Conservation (phyloP, 2,113 vertebrate genomes). For the Bufo gargarizans region DNA sequence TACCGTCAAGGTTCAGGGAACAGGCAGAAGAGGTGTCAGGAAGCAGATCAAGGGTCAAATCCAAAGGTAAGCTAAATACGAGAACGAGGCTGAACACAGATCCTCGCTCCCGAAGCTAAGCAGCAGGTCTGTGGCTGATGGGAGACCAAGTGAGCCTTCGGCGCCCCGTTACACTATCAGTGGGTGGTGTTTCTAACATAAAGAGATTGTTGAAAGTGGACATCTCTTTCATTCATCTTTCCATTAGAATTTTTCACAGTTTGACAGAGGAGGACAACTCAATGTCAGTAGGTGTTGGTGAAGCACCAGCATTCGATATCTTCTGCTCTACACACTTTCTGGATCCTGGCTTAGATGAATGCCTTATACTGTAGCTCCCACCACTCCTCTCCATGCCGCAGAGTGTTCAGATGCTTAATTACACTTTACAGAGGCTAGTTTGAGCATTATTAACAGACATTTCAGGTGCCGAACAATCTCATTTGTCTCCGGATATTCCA, state of each 20-base stretch:
- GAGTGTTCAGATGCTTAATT: conserved; percentile 33
- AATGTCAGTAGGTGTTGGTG: conserved; percentile 4
- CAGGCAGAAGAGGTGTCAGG: too few relatives aligned
- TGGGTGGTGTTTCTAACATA: not conserved
- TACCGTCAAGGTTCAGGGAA: too few relatives aligned
- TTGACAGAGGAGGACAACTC: not conserved
- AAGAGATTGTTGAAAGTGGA: not conserved
- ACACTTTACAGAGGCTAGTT: conserved; percentile 22
- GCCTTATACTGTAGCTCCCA: not conserved
- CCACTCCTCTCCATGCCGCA: not conserved
- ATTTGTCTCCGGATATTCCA: conserved; percentile 25
- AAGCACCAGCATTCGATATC: not conserved
- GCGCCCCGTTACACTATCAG: too few relatives aligned
- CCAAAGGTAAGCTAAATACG: too few relatives aligned
- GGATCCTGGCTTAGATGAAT: not conserved
- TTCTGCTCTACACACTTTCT: not conserved
- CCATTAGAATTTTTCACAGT: not conserved
- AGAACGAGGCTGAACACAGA: too few relatives aligned
- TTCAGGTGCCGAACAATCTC: conserved; percentile 37
- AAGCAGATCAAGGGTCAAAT: too few relatives aligned
- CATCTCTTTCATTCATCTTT: not conserved
- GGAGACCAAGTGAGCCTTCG: too few relatives aligned
- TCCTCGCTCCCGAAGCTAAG: too few relatives aligned
- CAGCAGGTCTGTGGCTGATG: too few relatives aligned
- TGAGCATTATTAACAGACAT: conserved; percentile 18